Conservation (phyloP, 64 coral and sea anemone species). For the Montipora sp. region DNA sequence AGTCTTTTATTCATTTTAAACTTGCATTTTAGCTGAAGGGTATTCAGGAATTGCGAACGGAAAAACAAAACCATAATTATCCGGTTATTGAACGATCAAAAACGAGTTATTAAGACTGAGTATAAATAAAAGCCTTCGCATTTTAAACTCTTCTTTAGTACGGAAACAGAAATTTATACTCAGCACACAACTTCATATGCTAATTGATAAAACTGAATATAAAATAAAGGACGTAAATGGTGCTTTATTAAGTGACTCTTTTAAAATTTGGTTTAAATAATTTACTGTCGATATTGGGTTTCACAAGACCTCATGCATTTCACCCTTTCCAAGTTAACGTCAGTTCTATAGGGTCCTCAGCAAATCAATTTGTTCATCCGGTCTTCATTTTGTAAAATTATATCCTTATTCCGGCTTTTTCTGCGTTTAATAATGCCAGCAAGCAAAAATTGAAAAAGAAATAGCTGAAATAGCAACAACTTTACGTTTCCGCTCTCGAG, state of each 20-base stretch:
- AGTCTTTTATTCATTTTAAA: not conserved
- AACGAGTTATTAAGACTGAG: not conserved
- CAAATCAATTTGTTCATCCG: no score
- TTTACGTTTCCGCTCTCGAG: not conserved
- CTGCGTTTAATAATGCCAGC: no score
- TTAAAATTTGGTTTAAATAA: no score
- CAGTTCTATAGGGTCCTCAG: no score
- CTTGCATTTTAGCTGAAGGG: not conserved
- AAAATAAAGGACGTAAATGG: not conserved
- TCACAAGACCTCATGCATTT: no score
- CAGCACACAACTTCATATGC: not conserved
- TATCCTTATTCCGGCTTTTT: no score
- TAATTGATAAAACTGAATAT: not conserved
- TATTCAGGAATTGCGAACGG: not conserved
- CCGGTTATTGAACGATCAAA: not conserved
- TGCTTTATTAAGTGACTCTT: no score
- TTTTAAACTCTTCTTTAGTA: not conserved
- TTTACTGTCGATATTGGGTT: no score
- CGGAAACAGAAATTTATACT: not conserved
- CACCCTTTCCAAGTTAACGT: no score
- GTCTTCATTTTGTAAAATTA: no score
- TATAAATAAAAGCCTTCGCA: not conserved
- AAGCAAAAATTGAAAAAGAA: no score
- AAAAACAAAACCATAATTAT: not conserved
- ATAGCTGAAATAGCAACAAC: not conserved